phyloP scores from a whole-genome alignment of 1,140 invertebrate species.

The Limonius californicus region DNA sequence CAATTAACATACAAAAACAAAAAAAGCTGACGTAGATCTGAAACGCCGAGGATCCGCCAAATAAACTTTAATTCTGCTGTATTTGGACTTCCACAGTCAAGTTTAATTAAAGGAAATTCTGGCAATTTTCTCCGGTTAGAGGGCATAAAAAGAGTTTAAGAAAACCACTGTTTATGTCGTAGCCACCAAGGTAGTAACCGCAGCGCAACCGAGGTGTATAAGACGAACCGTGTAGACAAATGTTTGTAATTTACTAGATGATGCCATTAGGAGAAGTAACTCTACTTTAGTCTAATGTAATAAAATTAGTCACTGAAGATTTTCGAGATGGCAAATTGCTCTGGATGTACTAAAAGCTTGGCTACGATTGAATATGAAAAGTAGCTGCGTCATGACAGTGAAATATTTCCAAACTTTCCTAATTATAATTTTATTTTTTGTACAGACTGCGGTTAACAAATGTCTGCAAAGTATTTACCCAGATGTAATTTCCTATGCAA shows the following conservation, averaged over 20 bases:
- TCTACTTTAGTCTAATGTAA: constrained; percentile 20
- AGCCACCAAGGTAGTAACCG: constrained; percentile 13
- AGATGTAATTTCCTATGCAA: no score
- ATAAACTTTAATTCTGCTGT: background rate
- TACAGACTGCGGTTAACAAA: no score
- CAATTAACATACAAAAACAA: no score
- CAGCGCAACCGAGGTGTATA: constrained; percentile 6
- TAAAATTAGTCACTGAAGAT: constrained; percentile 20
- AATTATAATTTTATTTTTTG: no score
- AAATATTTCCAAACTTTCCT: no score
- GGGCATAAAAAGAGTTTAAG: constrained; percentile 7
- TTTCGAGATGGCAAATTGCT: constrained; percentile 15
- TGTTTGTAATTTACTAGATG: constrained; percentile 21
- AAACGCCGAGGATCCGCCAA: background rate
- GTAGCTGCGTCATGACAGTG: no score
- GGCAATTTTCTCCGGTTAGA: background rate
- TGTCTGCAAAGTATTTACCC: no score
- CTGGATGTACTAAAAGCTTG: background rate
- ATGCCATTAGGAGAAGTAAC: constrained; percentile 18
- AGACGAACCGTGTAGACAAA: constrained; percentile 12
- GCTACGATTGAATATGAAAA: background rate
- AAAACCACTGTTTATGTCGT: background rate
- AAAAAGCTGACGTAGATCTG: no score
- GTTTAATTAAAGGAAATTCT: background rate
- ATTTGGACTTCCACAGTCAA: background rate